phyloP scores from a whole-genome alignment of 2,113 vertebrate species.

The Elephas maximus region DNA sequence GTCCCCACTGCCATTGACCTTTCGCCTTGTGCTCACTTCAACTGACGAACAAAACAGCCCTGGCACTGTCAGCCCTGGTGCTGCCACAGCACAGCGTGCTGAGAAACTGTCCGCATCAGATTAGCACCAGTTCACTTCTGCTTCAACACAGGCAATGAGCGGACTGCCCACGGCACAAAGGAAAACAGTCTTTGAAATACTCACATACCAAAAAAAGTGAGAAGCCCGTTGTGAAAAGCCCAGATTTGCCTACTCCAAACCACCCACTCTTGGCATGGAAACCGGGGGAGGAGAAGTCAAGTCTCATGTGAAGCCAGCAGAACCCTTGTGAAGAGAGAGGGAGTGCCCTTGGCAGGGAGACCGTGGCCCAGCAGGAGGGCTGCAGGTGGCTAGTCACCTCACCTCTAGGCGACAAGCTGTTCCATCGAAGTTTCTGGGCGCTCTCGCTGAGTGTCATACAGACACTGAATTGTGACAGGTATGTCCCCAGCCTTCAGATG shows the following conservation, averaged over 20 bases:
- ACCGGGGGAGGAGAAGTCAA: neutral
- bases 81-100: neutral
- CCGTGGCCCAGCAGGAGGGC: neutral
- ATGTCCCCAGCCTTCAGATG: neutral
- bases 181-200: neutral
- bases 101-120: neutral
- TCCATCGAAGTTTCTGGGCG: neutral
- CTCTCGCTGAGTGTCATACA: neutral
- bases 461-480: neutral
- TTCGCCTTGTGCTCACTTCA: neutral
- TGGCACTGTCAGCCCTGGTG: neutral
- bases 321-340: neutral
- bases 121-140: neutral
- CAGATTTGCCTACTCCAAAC: neutral
- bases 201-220: neutral
- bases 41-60: neutral
- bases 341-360: accelerated
- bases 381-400: neutral
- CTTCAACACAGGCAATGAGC: neutral
- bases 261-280: neutral
- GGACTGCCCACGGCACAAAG: neutral
- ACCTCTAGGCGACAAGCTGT: neutral
- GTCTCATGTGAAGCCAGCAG: accelerated
- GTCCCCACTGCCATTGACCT: neutral
- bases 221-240: neutral